Evolutionary conservation across 2,888 invertebrate genomes (phyloP), one percentile per base, ranked within the genome.

Genomic region (Rhaphigaster nebulosa): DNA sequence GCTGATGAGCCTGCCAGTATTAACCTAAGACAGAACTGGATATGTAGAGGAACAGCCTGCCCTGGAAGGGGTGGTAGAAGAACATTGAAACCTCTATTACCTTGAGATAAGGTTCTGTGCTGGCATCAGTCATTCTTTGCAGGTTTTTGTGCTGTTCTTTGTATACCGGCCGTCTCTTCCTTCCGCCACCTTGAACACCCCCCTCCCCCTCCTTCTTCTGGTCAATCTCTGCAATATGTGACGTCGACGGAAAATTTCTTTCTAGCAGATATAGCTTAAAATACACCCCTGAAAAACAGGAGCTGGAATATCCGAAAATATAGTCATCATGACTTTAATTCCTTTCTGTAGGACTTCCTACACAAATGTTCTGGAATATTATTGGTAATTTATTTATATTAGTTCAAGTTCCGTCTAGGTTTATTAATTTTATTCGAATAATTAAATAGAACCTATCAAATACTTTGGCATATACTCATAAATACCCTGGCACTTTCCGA

Each of bases 221-320:
- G 34, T 70, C 70, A 70, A 65, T 70, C 70, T 70, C 70, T 70
- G 20, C 70, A n/a, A 70, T 70, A 70, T 70, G 70, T 70, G 70
- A 70, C 70, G 70, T 34, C 70, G 18, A 34, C 34, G 34, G 34
- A 70, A 34, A 70, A 34, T 70, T 70, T 70, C 20, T 70, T 70
- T 70, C 18, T 70, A 20, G 70, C 70, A 70, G 15, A 70, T 70
- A 29, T 34, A 70, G 70, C 70, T 34, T 70, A 6, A 70, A 70
- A 34, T 70, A 70, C 20, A 20, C 34, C 70, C 20, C 34, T 34
- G 6, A 34, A 70, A 70, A 70, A 70, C 34, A 20, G 18, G 0
- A 20, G 20, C 34, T 70, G 6, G 34, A 23, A 70, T 70, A 70
- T 70, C 18, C 70, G 34, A 70, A 70, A 70, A 34, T 70, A 34